Evolutionary conservation across 2,113 vertebrate species (phyloP).

Genomic region (Penelope pileata): DNA sequence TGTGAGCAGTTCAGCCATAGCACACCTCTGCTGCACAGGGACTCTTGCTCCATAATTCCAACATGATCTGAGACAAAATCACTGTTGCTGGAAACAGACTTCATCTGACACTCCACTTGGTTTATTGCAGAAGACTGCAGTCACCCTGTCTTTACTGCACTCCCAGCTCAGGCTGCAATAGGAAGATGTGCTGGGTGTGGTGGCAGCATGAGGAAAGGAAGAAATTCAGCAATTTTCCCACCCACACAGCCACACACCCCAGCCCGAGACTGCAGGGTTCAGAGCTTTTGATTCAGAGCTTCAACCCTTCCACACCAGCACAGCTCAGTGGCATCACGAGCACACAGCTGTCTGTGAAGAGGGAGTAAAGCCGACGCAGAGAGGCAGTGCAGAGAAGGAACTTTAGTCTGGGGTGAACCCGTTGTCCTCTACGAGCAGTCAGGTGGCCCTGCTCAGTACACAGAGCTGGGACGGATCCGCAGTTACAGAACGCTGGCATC

Average conservation of each 20-base stretch:
- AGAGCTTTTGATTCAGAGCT: not conserved
- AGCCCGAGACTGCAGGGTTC: not conserved
- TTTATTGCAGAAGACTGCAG: not conserved
- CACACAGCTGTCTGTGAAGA: not conserved
- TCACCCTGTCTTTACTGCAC: not conserved
- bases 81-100: not conserved
- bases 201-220: not conserved
- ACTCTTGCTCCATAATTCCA: not conserved
- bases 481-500: not conserved
- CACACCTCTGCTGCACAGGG: not conserved
- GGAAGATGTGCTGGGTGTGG: slow-evolving; percentile 18
- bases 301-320: not conserved
- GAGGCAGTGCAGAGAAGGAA: accelerated
- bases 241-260: not conserved
- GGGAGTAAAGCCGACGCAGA: not conserved
- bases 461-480: not conserved
- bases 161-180: not conserved
- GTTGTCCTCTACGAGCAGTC: accelerated
- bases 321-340: not conserved
- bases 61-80: not conserved
- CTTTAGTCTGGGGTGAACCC: accelerated
- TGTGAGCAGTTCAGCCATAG: not conserved
- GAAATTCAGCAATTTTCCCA: not conserved
- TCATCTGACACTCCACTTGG: not conserved
- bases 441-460: not conserved